These are phyloP conservation scores for Rhynchonema sp. DNA, from an alignment of 2,888 invertebrate species.

Conservation along the genomic window DNA sequence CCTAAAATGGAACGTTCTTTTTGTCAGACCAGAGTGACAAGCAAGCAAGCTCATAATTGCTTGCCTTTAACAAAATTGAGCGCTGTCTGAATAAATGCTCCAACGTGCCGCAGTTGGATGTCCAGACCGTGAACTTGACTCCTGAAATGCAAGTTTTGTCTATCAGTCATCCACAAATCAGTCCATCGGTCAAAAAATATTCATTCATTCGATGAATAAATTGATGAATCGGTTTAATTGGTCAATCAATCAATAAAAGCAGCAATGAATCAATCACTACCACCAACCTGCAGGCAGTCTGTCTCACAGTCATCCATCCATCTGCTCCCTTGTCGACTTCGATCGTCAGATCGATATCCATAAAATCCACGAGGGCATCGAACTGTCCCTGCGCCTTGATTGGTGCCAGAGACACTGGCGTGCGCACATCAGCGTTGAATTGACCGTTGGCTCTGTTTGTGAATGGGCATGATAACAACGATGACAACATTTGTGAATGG, in stretches of 20 bases:
- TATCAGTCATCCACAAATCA: neutral
- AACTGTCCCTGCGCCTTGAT: neutral
- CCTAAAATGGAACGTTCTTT: neutral
- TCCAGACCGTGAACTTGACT: neutral
- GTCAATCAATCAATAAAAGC: neutral
- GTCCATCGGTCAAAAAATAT: neutral
- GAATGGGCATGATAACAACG: neutral
- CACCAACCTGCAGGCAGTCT: no score
- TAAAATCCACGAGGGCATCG: neutral
- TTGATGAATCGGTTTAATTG: no score
- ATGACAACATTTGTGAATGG: neutral
- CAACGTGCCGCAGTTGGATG: neutral
- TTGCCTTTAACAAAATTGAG: neutral
- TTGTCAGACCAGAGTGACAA: neutral
- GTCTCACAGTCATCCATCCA: no score
- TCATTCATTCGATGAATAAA: neutral
- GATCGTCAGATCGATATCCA: neutral
- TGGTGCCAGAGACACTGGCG: neutral
- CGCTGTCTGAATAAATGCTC: neutral
- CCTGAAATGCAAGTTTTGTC: neutral
- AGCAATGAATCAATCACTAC: no score
- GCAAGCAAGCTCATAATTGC: neutral
- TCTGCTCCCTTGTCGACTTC: no score
- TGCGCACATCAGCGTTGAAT: neutral
- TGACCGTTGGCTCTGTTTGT: neutral